Evolutionary conservation across 2,888 invertebrate species (phyloP), one percentile per base, ranked within the genome.

Genomic region (Leptinotarsa juncta): DNA sequence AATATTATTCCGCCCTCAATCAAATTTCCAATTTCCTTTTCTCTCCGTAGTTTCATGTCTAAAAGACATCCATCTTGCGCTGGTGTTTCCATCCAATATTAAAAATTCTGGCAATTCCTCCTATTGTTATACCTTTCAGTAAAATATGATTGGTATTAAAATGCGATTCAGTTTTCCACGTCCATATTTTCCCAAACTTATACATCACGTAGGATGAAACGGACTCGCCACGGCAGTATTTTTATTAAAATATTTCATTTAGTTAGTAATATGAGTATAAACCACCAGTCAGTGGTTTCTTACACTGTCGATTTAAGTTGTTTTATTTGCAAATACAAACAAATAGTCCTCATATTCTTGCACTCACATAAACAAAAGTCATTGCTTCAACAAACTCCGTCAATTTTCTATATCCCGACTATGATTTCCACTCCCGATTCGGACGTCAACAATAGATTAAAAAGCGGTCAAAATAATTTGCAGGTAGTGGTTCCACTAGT

Each of bases 201-300:
- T 62, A 62, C n/a, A 62, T 62, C 62, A 62, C 7, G n/a, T 32
- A 32, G 62, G 62, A 26, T 32, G 42, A 62, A 62, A 42, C 62
- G n/a, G n/a, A 12, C 62, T 32, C 62, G 16, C n/a, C 32, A 32
- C 10, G 62, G 18, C 62, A 42, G 62, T 4, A 42, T 62, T 62
- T 62, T 32, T 62, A 62, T 62, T 62, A 62, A 32, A 62, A 32
- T 42, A 62, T 62, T 32, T 62, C n/a, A 42, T 62, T n/a, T 32
- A 15, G 4, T 32, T 26, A 5, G 16, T 62, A 32, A 42, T 32
- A 1, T 32, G 42, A 5, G 42, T 62, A 32, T 26, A 62, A 32
- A 32, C 10, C 32, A n/a, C 32, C 10, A 10, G 10, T 42, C 42
- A 42, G 42, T 10, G 10, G 42, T 42, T 42, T 20, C 20, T 20